Evolutionary conservation across 2,797 vertebrate species (phyloP).

Genomic region (Sebastolobus alascanus): DNA sequence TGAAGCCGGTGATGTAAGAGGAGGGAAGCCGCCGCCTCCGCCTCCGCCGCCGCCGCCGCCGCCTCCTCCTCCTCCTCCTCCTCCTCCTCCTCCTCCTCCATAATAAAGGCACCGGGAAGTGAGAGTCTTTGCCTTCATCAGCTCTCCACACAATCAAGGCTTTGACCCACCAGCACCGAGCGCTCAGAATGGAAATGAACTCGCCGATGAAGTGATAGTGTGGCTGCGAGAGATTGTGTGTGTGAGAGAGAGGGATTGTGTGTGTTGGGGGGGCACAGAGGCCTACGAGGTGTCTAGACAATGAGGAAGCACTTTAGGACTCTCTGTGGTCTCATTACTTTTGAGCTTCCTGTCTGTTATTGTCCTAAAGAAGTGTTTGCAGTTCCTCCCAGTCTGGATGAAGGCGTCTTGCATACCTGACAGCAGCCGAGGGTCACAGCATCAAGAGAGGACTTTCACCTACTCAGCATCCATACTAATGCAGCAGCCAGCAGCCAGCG

Average conservation of each 20-base stretch:
- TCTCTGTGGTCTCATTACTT: conserved; percentile 38
- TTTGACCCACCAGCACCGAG: conserved; percentile 66
- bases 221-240: conserved; percentile 40
- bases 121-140: conserved; percentile 63
- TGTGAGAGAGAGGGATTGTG: conserved; percentile 28
- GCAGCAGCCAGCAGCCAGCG: conserved; percentile 27
- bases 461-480: conserved; percentile 69
- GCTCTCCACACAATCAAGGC: conserved; percentile 70
- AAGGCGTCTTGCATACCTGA: conserved; percentile 54
- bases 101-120: conserved; percentile 46
- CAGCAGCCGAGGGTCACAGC: conserved; percentile 54
- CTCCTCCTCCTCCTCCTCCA: conserved; percentile 24
- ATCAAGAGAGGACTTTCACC: conserved; percentile 40
- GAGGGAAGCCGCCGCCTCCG: conserved; percentile 51
- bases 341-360: conserved; percentile 35
- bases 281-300: conserved; percentile 43
- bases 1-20: conserved; percentile 58
- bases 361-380: conserved; percentile 23
- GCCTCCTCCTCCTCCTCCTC: not conserved
- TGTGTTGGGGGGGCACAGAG: conserved; percentile 18
- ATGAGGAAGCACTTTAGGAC: conserved; percentile 48
- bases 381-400: conserved; percentile 32
- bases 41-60: conserved; percentile 51
- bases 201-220: conserved; percentile 50
- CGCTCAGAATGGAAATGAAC: conserved; percentile 74